Evolutionary conservation across 2,888 invertebrate genomes (phyloP), one percentile per base, ranked within the genome.

Genomic region (Cantharis rufa): DNA sequence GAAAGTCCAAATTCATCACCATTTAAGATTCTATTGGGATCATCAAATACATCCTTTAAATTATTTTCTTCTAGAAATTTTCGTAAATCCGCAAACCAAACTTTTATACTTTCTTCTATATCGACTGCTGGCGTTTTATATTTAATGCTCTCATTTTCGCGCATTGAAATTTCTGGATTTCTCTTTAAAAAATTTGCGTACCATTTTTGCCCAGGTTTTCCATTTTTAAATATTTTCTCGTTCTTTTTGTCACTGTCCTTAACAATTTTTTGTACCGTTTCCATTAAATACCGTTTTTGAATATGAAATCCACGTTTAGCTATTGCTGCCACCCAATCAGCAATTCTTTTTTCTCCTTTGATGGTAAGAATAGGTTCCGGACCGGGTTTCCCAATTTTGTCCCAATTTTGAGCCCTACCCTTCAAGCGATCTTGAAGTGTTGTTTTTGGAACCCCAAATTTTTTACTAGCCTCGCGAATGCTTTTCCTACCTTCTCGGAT

Each of bases 1-100:
- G 76, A 69, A 78, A 85, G 83, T 61, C 82, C 82, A 16, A 77
- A 24, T 24, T 70, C 70, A 24, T 70, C 70, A 4, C n/a, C 70
- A 62, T 61, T 70, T 4, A 70, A 7, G 81, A 72, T 83, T 83
- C 71, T 83, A 83, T 62, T 24, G 15, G 70, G 64, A 61, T 62
- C 27, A 69, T 61, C 63, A 27, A 75, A 71, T 63, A 75, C 15
- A 71, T 75, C 28, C 9, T 15, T 18, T 13, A 71, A 66, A 5
- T 32, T 62, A 11, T 66, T 71, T 9, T 21, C 64, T 18, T 70
- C 71, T 15, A 75, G 16, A 75, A 21, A 71, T 9, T 24, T 21
- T 21, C n/a, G 66, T 16, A 75, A 27, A 10, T 71, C 62, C 2
- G 10, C 10, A 70, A 71, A 66, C 75, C 75, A 75, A 18, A 63